Evolutionary conservation across 2,113 vertebrate genomes (phyloP), one percentile per base, ranked within the genome.

Genomic region (Chrysemys picta): DNA sequence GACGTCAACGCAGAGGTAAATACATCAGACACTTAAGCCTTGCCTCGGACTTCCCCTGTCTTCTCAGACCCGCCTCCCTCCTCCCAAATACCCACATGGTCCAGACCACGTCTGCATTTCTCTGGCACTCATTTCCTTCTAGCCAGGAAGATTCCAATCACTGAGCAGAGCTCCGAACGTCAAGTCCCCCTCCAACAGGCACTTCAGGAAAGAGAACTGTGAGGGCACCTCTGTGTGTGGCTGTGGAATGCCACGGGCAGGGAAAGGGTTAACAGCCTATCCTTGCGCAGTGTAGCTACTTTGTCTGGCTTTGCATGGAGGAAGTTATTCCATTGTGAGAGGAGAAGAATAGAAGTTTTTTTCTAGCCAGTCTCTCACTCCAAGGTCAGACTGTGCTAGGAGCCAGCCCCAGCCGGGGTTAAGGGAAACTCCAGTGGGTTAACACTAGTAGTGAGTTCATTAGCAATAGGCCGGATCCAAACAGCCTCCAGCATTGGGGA

Each of bases 1-100:
- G 97, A 97, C 47, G 97, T 99, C 81, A 99, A 99, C 97, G 98
- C 98, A 0, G 98, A 99, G 99, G 99, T 99, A 96, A 96, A 57
- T 8, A 42, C 69, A 84, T 47, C 1, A 1, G 0, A 0, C 9
- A 0, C 1, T 0, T 0, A 0, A 10, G 82, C 65, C 31, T 3
- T 72, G n/a, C 22, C n/a, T 56, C 45, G 11, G 31, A 47, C 6
- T 25, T 29, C 53, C 47, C 82, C 89, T 27, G 89, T 78, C 24
- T 3, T 17, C 0, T 14, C 75, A 3, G n/a, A 84, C 81, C 85
- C 2, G 35, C n/a, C 35, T 17, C 9, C 52, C 65, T 5, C 65
- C 65, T 17, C 19, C 3, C 29, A 38, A 38, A 38, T 22, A 56
- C 54, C 69, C 0, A 0, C 47, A 22, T 8, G n/a, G n/a, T 38